Percentiles rank a stretch among this genome's conserved stretches.
Conservation (phyloP, 2,113 vertebrate genomes). For the Tragelaphus scriptus region DNA sequence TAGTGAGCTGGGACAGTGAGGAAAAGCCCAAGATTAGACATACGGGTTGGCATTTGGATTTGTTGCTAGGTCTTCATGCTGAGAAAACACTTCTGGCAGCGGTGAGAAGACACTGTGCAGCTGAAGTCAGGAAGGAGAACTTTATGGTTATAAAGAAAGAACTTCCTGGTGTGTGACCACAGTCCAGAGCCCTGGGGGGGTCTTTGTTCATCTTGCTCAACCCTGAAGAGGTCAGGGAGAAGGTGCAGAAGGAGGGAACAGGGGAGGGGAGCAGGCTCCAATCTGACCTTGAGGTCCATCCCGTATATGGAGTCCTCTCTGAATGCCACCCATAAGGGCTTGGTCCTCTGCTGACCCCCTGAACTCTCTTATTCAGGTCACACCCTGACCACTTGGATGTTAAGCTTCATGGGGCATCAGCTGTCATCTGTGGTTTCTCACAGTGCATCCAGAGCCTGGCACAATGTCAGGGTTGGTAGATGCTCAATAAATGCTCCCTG, state of each 20-base stretch:
- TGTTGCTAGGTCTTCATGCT: not conserved
- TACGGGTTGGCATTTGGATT: not conserved
- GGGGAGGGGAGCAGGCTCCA: not conserved
- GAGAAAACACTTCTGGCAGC: not conserved
- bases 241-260: not conserved
- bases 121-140: not conserved
- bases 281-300: not conserved
- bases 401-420: not conserved
- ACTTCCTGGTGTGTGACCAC: not conserved
- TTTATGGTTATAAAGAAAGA: not conserved
- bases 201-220: not conserved
- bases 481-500: not conserved
- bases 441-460: not conserved
- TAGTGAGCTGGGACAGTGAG: not conserved
- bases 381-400: not conserved
- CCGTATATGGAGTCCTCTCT: not conserved
- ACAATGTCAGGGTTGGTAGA: not conserved
- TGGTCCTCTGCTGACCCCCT: not conserved
- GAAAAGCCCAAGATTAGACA: not conserved
- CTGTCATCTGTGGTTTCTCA: not conserved
- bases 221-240: not conserved
- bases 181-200: not conserved
- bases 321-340: not conserved
- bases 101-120: not conserved
- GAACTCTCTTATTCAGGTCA: not conserved